Base-by-base conservation (phyloP, 2,888 invertebrate genomes). In the Temnothorax unifasciatus region DNA sequence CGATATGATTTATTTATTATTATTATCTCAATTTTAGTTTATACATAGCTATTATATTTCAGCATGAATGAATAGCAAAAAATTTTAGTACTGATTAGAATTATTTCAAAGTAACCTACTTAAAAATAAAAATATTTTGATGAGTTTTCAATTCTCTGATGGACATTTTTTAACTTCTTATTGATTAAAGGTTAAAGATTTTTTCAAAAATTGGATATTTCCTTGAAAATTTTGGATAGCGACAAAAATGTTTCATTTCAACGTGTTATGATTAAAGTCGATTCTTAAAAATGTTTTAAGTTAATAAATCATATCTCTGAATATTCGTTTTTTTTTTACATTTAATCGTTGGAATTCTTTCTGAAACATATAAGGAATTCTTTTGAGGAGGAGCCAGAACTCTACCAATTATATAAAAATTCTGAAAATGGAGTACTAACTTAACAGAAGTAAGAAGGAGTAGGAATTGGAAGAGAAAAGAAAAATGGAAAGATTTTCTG, bases 401-500 rank as follows among this genome's bases (percentile, higher is more conserved):
- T 44, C 44, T 47, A 47, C 9, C 66, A 68, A 47, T 68, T 68
- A 52, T 34, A 29, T 69, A n/a, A 52, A 69, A 52, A 69, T 34
- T 69, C n/a, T 69, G 52, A 34, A 69, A 69, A 34, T 52, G 34
- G n/a, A 52, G n/a, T 69, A 52, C 52, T 34, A 69, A 52, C 54
- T 71, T 71, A 52, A 71, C 38, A 38, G 15, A 71, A 71, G 15
- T 71, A 54, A 34, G 34, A 34, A 71, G 38, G 5, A 52, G 66
- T 47, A 66, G 38, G 3, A 73, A 57, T 57, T 73, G 25, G 21
- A 73, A 73, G 18, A 9, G 54, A 57, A 73, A 73, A 73, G 41
- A 57, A 57, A 44, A 73, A 44, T 73, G 71, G 41, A 66, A 82
- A 77, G 82, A 81, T 73, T 73, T 73, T 6, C 57, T 41, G 87